These are phyloP conservation scores for Benitochromis conjunctus DNA, from an alignment of 2,113 vertebrate genomes.

Conservation along the genomic window DNA sequence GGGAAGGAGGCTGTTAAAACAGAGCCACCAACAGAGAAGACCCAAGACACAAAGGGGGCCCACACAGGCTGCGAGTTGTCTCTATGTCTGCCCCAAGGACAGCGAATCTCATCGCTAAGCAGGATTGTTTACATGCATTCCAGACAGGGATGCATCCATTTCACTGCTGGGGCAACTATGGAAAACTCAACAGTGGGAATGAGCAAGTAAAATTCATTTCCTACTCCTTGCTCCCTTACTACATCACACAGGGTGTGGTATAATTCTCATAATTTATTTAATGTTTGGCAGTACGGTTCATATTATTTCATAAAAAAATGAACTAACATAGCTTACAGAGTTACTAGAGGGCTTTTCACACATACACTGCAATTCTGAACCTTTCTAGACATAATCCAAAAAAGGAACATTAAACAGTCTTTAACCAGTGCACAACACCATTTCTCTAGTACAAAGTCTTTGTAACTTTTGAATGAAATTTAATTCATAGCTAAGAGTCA, in stretches of 20 bases:
- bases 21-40: constrained; percentile 48
- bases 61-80: constrained; percentile 61
- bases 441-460: background rate
- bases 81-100: constrained; percentile 31
- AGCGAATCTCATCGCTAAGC: constrained; percentile 4
- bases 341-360: background rate
- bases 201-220: background rate
- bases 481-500: background rate
- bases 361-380: background rate
- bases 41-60: constrained; percentile 39
- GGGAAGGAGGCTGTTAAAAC: constrained; percentile 56
- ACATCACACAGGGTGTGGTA: background rate
- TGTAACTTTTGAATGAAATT: background rate
- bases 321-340: background rate
- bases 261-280: background rate
- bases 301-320: background rate
- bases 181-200: constrained; percentile 1
- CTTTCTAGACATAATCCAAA: background rate
- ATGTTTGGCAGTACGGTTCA: background rate
- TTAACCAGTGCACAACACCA: background rate
- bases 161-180: background rate
- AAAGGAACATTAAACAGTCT: background rate
- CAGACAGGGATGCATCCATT: constrained; percentile 23
- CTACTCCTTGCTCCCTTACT: background rate
- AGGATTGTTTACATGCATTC: constrained; percentile 52